Conservation (phyloP, 2,113 vertebrate genomes). For the Brachyhypopomus occidentalis region DNA sequence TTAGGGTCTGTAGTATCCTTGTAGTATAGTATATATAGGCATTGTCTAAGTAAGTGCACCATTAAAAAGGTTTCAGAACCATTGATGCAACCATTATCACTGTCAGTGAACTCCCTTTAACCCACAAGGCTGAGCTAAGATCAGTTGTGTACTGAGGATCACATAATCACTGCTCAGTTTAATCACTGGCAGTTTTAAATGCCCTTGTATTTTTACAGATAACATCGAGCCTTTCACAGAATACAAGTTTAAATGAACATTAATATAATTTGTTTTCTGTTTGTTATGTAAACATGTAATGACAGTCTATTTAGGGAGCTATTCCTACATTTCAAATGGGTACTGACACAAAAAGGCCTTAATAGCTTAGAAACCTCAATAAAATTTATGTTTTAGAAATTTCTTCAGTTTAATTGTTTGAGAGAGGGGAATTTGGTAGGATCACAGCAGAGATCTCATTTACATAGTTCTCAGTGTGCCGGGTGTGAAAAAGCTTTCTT, state of each 20-base stretch:
- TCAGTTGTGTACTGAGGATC: background rate
- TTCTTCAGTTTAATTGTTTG: conserved; percentile 11
- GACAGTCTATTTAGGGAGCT: conserved; percentile 24
- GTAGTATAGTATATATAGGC: background rate
- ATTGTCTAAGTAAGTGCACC: background rate
- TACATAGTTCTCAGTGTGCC: conserved; percentile 18
- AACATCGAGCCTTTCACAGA: conserved; percentile 16
- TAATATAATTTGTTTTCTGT: background rate
- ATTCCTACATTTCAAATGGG: conserved; percentile 14
- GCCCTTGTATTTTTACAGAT: conserved; percentile 6
- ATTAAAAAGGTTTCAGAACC: conserved; percentile 2
- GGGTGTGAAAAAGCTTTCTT: background rate
- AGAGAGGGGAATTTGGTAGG: conserved; percentile 17
- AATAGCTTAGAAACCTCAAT: conserved; percentile 20
- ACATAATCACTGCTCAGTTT: conserved; percentile 15
- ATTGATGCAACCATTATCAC: background rate
- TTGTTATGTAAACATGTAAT: conserved; percentile 22
- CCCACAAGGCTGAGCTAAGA: background rate
- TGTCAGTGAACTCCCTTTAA: background rate
- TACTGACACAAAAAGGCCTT: conserved; percentile 22
- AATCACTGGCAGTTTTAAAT: conserved; percentile 2
- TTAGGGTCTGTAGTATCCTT: background rate
- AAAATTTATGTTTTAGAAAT: conserved; percentile 12
- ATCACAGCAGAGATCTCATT: conserved; percentile 15
- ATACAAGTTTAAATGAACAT: conserved; percentile 19